phyloP scores from a whole-genome alignment of 2,888 invertebrate species.

The Agrochola macilenta region DNA sequence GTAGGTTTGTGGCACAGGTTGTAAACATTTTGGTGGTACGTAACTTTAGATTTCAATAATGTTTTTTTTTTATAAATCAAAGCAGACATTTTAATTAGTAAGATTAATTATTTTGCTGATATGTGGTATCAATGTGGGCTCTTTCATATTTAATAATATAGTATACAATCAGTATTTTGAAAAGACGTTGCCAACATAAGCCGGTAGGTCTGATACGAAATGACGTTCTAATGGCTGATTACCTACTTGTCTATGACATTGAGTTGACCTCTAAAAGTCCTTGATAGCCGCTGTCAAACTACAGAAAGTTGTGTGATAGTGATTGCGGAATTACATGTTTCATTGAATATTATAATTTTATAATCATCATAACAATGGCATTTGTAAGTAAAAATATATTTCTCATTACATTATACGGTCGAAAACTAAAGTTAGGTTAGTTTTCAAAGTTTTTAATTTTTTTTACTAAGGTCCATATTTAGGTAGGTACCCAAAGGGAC shows the following conservation, averaged over 20 bases:
- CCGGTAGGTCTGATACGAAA: conserved; percentile 38
- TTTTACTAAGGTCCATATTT: background rate
- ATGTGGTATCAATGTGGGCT: background rate
- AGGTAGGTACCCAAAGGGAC: background rate
- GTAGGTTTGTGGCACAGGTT: conserved; percentile 16
- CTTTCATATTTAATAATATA: background rate
- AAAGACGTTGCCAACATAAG: conserved; percentile 19
- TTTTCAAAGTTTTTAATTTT: conserved; percentile 29
- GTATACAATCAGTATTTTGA: conserved; percentile 13
- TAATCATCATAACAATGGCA: conserved; percentile 70
- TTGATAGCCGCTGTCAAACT: conserved; percentile 80
- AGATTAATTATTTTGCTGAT: background rate
- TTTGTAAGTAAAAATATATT: conserved; percentile 74
- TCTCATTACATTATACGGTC: background rate
- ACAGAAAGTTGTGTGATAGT: conserved; percentile 51
- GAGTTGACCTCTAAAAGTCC: conserved; percentile 84
- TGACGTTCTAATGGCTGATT: conserved; percentile 68
- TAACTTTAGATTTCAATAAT: background rate
- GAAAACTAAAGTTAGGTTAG: conserved; percentile 46
- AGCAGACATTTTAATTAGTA: background rate
- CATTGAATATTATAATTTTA: conserved; percentile 16
- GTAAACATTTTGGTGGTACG: conserved; percentile 53
- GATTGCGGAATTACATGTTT: conserved; percentile 36
- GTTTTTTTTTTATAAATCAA: background rate
- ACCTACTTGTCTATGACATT: conserved; percentile 80